Base-by-base conservation (phyloP, 2,797 vertebrate genomes). In the Mormyrus hasselquistii region DNA sequence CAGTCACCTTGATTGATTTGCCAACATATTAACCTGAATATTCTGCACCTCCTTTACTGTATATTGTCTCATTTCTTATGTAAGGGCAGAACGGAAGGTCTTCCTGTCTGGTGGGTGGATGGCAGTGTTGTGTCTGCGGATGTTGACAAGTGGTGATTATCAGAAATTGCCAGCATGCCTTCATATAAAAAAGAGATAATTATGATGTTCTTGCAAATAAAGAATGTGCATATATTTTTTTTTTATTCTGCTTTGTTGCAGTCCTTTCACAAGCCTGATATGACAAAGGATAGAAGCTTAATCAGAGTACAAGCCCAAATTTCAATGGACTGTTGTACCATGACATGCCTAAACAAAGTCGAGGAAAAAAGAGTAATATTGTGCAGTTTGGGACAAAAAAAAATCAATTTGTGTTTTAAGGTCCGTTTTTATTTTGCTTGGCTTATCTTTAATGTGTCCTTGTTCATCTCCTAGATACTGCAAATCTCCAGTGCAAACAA, bases 321-420 rank as follows among this genome's bases (percentile, higher is more conserved):
- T 86, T 86, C 52, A 89, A 55, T 62, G 10, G 25, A 22, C 69
- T n/a, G 88, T 29, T 25, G 83, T 62, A n/a, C n/a, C 76, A 83
- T 52, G 25, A 59, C 57, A 25, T 52, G 14, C 8, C 14, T 65
- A 49, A 34, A 69, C 57, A 86, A 25, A 25, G 12, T 6, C 49
- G 4, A 47, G 41, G 52, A 65, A n/a, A 29, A 34, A 22, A 38
- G 34, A n/a, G 84, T 47, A 87, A 86, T 50, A 12, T 52, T 49
- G 14, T 87, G 62, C 16, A 86, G 34, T 62, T n/a, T 83, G 29
- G 16, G 49, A 76, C 34, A 87, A 12, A 73, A 76, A 76, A 76
- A 89, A 89, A 87, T 89, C 88, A 76, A 55, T 86, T 10, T 55
- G 4, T 29, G 82, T 65, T 65, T 84, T 55, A 41, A 53, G 62